Base-by-base conservation (phyloP, 2,888 invertebrate species). In the Tribolium freemani region DNA sequence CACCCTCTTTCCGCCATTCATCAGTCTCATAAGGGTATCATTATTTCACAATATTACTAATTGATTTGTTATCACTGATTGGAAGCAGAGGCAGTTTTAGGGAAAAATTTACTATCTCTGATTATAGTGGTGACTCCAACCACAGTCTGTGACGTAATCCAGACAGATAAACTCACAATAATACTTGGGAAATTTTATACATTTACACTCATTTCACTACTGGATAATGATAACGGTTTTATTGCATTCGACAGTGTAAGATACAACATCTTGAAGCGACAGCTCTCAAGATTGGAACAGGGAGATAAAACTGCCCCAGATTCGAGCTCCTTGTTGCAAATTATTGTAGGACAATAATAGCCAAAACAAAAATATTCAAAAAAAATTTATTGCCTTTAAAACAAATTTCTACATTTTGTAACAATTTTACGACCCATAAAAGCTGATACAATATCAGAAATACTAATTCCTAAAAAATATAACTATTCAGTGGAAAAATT, bases 11-110 rank as follows among this genome's bases (percentile, higher is more conserved):
- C 60, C 48, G 30, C 63, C 10, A 56, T 66, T 56, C 56, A 26
- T 48, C 8, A 46, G 50, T 21, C 8, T 16, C 54, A 66, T 66
- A 56, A 46, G 66, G 66, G 66, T 66, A 66, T 66, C 38, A 66
- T 66, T 66, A 66, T 56, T 51, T 16, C 46, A 56, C 54, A 66
- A 44, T 54, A 11, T 11, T 10, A 31, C 21, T 63, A 51, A 63
- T 63, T 63, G 30, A 53, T 61, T 50, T 63, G 48, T 51, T 51
- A 51, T 51, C 51, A 20, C 13, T 56, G 11, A 20, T 45, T 58
- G 9, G 16, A 31, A 8, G 31, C 11, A 26, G 26, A n/a, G 38
- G 8, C 38, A 38, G n/a, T 38, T 38, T 38, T 31, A 5, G 38
- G 38, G 38, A 38, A 38, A 38, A 38, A 38, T 38, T 9, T 2